Conservation (phyloP, 2,888 invertebrate genomes). For the Epistrophe grossulariae region DNA sequence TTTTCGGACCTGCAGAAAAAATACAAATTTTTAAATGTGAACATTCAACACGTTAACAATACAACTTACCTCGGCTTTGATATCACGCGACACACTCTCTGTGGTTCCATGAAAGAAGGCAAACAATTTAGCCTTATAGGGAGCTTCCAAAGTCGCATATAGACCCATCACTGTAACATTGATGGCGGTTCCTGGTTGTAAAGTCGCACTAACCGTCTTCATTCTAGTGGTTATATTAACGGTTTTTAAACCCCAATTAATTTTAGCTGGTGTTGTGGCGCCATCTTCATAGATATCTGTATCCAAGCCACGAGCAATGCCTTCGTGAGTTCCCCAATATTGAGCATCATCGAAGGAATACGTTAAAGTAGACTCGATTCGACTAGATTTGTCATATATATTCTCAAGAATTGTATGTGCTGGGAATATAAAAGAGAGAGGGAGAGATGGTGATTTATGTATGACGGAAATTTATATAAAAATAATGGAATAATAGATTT, state of each 20-base stretch:
- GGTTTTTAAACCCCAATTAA: slow-evolving; percentile 89
- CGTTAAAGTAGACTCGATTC: slow-evolving; percentile 89
- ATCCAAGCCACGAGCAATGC: slow-evolving; percentile 83
- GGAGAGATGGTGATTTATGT: neutral
- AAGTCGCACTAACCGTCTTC: slow-evolving; percentile 86
- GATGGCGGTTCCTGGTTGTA: slow-evolving; percentile 91
- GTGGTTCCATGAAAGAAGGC: slow-evolving; percentile 84
- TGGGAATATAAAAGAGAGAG: slow-evolving; percentile 63
- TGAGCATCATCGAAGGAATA: slow-evolving; percentile 89
- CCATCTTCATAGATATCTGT: slow-evolving; percentile 82
- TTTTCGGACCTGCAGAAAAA: slow-evolving; percentile 84
- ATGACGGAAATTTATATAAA: neutral
- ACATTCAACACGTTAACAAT: neutral
- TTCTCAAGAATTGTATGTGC: slow-evolving; percentile 84
- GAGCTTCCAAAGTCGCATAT: slow-evolving; percentile 89
- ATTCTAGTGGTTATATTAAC: slow-evolving; percentile 85
- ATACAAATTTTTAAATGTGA: neutral
- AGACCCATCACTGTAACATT: slow-evolving; percentile 92
- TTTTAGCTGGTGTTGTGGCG: slow-evolving; percentile 83
- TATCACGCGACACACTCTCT: slow-evolving; percentile 81
- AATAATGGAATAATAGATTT: neutral
- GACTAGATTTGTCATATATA: slow-evolving; percentile 85
- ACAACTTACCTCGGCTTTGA: slow-evolving; percentile 80
- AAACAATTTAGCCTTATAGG: slow-evolving; percentile 89
- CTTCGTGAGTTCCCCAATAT: slow-evolving; percentile 92